Evolutionary conservation across 2,113 vertebrate genomes (phyloP), one percentile per base, ranked within the genome.

Genomic region (Gymnocephalus cernua): DNA sequence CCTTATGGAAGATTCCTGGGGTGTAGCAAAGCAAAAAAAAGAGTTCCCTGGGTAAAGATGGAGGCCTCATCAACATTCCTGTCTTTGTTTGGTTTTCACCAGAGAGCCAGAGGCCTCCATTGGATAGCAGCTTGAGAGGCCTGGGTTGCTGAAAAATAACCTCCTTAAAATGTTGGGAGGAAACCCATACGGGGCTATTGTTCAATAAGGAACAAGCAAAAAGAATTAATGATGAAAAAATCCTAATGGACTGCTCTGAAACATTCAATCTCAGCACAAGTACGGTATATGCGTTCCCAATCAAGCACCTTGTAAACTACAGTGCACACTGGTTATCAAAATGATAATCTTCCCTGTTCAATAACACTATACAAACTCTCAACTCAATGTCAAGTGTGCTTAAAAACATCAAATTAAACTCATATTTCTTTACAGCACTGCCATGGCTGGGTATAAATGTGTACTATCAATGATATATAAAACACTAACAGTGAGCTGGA

Each of bases 61-160:
- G 91, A 91, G 89, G 89, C 87, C 92, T 93, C 93, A 93, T 93
- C 93, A 94, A 94, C 92, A 94, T 94, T 94, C 93, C 92, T 86
- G 89, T 74, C 92, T 93, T 93, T 93, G 93, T 93, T 91, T 93
- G 92, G 89, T 87, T 91, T 93, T 86, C 92, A 92, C 90, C 81
- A 87, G 91, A 93, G 90, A 94, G 84, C 81, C 69, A 77, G 91
- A 90, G 89, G 91, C 88, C 88, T 91, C 89, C 79, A 81, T 76
- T 85, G 89, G 89, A 90, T 83, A 65, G 85, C 86, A 89, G 86
- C 87, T 83, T 38, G 81, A 92, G 90, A 93, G 86, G 82, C 59
- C 65, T 29, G 75, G 65, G 74, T 69, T 53, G 63, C 75, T 88
- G 86, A 89, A 89, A 89, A 94, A 88, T 79, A 89, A 80, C 80